A percentile compares a stretch with the other conserved stretches of the same genome.
These are phyloP conservation scores for Coregonus ussuriensis DNA, from an alignment of 2,797 vertebrate genomes.

Conservation along the genomic window DNA sequence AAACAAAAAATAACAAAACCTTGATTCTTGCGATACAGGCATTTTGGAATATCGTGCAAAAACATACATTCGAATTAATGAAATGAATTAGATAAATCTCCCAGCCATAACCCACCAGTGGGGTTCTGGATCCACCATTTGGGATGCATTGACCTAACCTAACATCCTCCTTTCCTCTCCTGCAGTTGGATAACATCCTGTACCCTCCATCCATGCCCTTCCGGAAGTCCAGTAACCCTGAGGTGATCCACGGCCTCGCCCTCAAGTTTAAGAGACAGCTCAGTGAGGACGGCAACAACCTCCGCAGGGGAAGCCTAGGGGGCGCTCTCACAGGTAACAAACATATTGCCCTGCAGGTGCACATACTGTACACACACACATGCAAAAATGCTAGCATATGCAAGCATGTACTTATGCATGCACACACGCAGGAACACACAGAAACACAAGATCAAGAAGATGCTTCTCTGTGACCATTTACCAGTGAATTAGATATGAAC, in stretches of 20 bases:
- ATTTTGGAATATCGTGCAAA: too few relatives aligned
- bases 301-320: constrained; percentile 91
- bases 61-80: too few relatives aligned
- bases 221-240: constrained; percentile 90
- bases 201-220: constrained; percentile 81
- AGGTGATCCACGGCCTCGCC: constrained; percentile 76
- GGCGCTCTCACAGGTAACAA: constrained; percentile 89
- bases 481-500: too few relatives aligned
- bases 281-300: constrained; percentile 85
- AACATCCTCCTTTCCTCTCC: constrained; percentile 22
- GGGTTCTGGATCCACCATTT: background rate
- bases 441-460: too few relatives aligned
- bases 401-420: too few relatives aligned
- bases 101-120: too few relatives aligned
- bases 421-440: too few relatives aligned
- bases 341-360: background rate
- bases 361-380: background rate
- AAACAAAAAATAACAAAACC: too few relatives aligned
- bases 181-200: constrained; percentile 87
- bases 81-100: too few relatives aligned
- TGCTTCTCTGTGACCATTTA: too few relatives aligned
- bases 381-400: too few relatives aligned
- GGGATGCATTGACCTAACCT: background rate
- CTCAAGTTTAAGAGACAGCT: constrained; percentile 85
- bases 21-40: too few relatives aligned